Evolutionary conservation across 1,140 invertebrate species (phyloP).

Genomic region (Drosophila fuyamai): DNA sequence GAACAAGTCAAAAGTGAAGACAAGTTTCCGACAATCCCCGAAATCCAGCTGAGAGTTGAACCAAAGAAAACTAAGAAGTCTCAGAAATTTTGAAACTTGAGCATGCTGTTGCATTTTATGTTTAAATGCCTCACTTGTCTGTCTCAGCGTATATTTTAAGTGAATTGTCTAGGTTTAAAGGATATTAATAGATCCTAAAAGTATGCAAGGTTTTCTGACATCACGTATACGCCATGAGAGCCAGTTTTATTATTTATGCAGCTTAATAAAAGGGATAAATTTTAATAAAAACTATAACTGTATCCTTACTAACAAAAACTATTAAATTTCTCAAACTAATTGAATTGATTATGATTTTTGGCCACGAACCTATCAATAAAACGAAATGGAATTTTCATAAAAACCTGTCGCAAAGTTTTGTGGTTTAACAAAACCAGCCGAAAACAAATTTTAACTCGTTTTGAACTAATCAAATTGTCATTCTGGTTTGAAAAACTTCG

Average conservation of each 20-base stretch:
- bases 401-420: slow-evolving; percentile 39
- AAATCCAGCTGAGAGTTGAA: slow-evolving; percentile 40
- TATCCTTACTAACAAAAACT: no score
- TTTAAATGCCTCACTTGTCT: slow-evolving; percentile 29
- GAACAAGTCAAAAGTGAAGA: slow-evolving; percentile 37
- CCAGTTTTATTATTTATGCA: not conserved
- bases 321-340: no score
- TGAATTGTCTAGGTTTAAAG: not conserved
- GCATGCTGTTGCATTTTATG: slow-evolving; percentile 28
- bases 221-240: slow-evolving; percentile 38
- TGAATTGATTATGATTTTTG: not conserved
- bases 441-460: slow-evolving; percentile 38
- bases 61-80: slow-evolving; percentile 25
- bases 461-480: slow-evolving; percentile 58
- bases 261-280: not conserved
- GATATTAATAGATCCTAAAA: slow-evolving; percentile 22
- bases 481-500: slow-evolving; percentile 32
- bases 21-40: slow-evolving; percentile 67
- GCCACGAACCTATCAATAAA: slow-evolving; percentile 22
- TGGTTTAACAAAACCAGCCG: not conserved
- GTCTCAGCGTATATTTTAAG: not conserved
- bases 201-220: slow-evolving; percentile 38
- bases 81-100: slow-evolving; percentile 18
- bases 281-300: not conserved
- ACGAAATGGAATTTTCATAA: slow-evolving; percentile 1